Base-by-base conservation (phyloP, 1,140 invertebrate species). In the Calephelis nemesis region DNA sequence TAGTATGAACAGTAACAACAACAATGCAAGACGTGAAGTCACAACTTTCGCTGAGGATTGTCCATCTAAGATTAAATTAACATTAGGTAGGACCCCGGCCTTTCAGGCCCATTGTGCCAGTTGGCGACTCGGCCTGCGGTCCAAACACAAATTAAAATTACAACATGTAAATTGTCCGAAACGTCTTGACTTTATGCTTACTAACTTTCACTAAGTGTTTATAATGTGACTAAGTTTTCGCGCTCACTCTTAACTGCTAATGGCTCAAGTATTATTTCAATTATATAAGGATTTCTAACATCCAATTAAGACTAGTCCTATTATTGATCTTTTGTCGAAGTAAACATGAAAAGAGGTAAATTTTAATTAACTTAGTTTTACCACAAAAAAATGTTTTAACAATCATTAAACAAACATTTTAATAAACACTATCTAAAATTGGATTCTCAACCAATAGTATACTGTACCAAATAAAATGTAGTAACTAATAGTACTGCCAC, bases 21-120 rank as follows among this genome's bases (percentile, higher is more conserved):
- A 80, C 73, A 81, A 79, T 75, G 80, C 76, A 83, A 83, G 78
- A 77, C 74, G 79, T 65, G 67, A 77, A 80, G 79, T 83, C 79
- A 79, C 79, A 88, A 88, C 74, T 86, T 86, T 82, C 77, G 69
- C 70, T 65, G 65, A 69, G 76, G 75, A 80, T 83, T 85, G 85
- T 87, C 78, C 81, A 74, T 83, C 83, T 87, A 82, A 77, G 83
- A 89, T 89, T 87, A 89, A 88, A 89, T 88, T 85, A 88, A 89
- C 85, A 89, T 89, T 89, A 89, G 83, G 84, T 83, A 72, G 69
- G 84, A 83, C 74, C 76, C 68, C 66, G 47, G 69, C 77, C 73
- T 74, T 71, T 67, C 30, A 10, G 54, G 50, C 64, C 78, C 75
- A 83, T 81, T 83, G 79, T 83, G 74, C 78, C 69, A 67, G 72